phyloP scores from a whole-genome alignment of 2,113 vertebrate species.

The Embiotoca jacksoni region DNA sequence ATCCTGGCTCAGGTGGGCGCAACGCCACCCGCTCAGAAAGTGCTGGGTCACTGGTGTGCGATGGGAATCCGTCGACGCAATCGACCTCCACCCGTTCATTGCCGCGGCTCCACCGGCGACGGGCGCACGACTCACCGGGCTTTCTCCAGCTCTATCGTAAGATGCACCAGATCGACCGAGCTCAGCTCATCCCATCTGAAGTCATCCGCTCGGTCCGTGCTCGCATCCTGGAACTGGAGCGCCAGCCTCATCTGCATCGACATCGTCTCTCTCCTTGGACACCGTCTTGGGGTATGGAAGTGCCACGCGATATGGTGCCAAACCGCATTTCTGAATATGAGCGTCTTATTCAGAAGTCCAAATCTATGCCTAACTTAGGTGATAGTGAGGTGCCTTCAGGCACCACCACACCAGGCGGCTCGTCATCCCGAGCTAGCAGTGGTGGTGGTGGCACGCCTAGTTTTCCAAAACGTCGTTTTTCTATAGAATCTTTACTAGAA shows the following conservation, averaged over 20 bases:
- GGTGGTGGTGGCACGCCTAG: conserved; percentile 75
- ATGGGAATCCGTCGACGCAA: conserved; percentile 82
- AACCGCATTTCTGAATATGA: conserved; percentile 94
- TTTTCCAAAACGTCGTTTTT: conserved; percentile 90
- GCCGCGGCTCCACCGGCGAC: conserved; percentile 86
- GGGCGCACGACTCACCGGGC: conserved; percentile 89
- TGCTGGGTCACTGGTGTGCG: conserved; percentile 89
- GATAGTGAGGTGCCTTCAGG: conserved; percentile 88
- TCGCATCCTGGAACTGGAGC: conserved; percentile 92
- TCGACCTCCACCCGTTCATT: conserved; percentile 75
- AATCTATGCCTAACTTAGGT: conserved; percentile 95
- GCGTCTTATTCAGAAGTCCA: conserved; percentile 93
- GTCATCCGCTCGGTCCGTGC: conserved; percentile 94
- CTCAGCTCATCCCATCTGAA: conserved; percentile 91
- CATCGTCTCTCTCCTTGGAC: conserved; percentile 79
- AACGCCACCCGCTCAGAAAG: conserved; percentile 90
- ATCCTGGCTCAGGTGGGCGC: conserved; percentile 73
- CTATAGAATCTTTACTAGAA: conserved; percentile 93
- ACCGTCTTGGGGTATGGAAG: conserved; percentile 87
- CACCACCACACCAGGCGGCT: conserved; percentile 86
- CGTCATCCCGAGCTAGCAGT: conserved; percentile 87
- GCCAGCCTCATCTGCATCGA: conserved; percentile 85
- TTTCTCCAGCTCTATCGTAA: conserved; percentile 95
- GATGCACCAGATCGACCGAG: conserved; percentile 95
- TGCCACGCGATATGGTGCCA: conserved; percentile 92